Base-by-base conservation (phyloP, 2,888 invertebrate species). In the Sinopyrophorus schimmeli region DNA sequence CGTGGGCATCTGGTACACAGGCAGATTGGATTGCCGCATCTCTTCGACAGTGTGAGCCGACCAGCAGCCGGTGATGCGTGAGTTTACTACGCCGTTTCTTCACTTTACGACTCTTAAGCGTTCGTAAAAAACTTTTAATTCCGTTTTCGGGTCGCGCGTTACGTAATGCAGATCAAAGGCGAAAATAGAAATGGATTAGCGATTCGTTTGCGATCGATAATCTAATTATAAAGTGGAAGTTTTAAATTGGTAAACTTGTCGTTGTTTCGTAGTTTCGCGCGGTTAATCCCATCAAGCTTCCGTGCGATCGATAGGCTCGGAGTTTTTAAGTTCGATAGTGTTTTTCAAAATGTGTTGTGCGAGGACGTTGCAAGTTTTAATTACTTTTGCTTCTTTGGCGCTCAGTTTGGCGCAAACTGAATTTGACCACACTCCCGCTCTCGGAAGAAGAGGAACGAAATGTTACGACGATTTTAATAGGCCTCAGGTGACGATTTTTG, bases 401-500 rank as follows among this genome's bases (percentile, higher is more conserved):
- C n/a, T 7, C 9, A 17, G 17, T 18, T 44, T 34, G n/a, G 40
- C 28, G 5, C 37, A 26, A 5, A 16, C 24, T n/a, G 62, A 62
- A 15, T 31, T 32, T 23, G 64, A 65, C 12, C 62, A 70, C 30
- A 72, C 73, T 26, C 72, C 73, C 18, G 66, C 54, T 9, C 57
- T 70, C 16, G 71, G 71, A 14, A 59, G 58, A 27, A 68, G 64
- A 49, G 67, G 69, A 35, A 73, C 70, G 20, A 65, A 74, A 60
- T 80, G 80, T 64, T 80, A 80, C 61, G 79, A 80, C 66, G 73
- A 74, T 43, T 79, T 77, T 58, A 74, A 76, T 39, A 71, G 75
- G 63, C 77, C 80, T 6, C 79, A 78, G 76, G 80, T 80, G 69
- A 73, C 66, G 49, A 23, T 46, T 34, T 24, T 27, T 26, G n/a